phyloP scores from a whole-genome alignment of 2,113 vertebrate species.

The Lampris megalopsis region DNA sequence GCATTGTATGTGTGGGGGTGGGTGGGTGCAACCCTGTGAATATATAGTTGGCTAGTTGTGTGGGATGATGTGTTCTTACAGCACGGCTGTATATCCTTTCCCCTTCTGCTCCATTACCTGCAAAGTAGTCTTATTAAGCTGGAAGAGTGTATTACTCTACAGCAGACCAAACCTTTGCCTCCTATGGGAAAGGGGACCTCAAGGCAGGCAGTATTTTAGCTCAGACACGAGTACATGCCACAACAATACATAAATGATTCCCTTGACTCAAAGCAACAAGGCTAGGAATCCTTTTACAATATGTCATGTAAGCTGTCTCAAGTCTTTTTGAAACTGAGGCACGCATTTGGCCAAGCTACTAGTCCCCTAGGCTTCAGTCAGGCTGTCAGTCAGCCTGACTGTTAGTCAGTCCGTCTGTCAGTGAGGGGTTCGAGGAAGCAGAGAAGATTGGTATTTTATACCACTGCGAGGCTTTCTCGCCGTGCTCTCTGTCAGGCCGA shows the following conservation, averaged over 20 bases:
- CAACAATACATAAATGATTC: neutral
- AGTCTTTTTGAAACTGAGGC: slow-evolving; percentile 20
- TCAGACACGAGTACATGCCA: neutral
- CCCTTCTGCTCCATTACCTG: slow-evolving; percentile 41
- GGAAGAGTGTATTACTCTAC: slow-evolving; percentile 8
- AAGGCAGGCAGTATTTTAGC: slow-evolving; percentile 4
- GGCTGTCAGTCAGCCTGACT: slow-evolving; percentile 20
- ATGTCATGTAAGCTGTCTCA: slow-evolving; percentile 18
- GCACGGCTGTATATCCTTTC: neutral
- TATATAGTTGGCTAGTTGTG: too few species aligned
- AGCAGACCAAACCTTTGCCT: slow-evolving; percentile 45
- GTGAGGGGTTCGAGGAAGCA: slow-evolving; percentile 14
- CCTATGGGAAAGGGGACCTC: neutral
- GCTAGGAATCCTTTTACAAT: slow-evolving; percentile 21
- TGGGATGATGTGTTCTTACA: neutral
- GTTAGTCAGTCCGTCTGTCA: slow-evolving; percentile 23
- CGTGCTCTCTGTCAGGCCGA: slow-evolving; percentile 4
- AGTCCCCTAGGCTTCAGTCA: slow-evolving; percentile 6
- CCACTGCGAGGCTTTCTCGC: slow-evolving; percentile 17
- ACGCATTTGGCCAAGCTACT: slow-evolving; percentile 1
- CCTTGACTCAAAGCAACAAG: neutral
- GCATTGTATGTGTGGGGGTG: too few species aligned
- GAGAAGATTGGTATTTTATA: slow-evolving; percentile 17
- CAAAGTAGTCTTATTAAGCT: slow-evolving; percentile 22
- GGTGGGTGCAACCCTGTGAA: too few species aligned